Evolutionary conservation across 2,113 vertebrate genomes (phyloP).

Genomic region (Xyliphius kryptos): DNA sequence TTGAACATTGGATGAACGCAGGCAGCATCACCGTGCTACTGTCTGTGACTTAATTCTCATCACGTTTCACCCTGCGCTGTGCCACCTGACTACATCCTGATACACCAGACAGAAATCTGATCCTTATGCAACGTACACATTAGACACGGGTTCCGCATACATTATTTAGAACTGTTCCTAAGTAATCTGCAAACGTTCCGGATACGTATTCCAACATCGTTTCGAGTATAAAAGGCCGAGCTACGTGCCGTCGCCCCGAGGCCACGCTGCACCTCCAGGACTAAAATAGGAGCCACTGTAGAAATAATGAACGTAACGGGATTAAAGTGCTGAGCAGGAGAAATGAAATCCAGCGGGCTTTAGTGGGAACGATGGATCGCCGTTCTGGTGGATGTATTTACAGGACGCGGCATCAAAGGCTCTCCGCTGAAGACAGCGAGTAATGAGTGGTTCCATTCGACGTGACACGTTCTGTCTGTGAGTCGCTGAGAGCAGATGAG

Average conservation of each 20-base stretch:
- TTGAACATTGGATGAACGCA: conserved; percentile 17
- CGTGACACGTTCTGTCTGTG: conserved; percentile 25
- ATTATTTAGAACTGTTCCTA: conserved; percentile 16
- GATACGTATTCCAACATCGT: no score
- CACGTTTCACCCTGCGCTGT: neutral
- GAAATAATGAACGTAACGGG: neutral
- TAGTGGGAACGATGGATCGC: no score
- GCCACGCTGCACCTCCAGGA: conserved; percentile 14
- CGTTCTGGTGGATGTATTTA: neutral
- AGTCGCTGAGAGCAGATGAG: conserved; percentile 23
- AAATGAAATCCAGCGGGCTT: conserved; percentile 4
- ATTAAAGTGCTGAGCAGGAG: conserved; percentile 11
- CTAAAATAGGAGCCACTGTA: conserved; percentile 15
- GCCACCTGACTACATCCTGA: conserved; percentile 6
- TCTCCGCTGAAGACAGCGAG: conserved; percentile 30
- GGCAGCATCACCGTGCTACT: neutral
- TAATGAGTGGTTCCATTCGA: conserved; percentile 43
- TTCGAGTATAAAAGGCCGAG: no score
- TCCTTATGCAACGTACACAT: conserved; percentile 5
- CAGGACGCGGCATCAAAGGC: neutral
- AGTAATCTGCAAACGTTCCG: neutral
- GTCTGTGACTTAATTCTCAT: neutral
- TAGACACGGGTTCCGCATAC: conserved; percentile 3
- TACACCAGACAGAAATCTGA: conserved; percentile 8
- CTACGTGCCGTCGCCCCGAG: neutral